Base-by-base conservation (phyloP, 2,113 vertebrate species). In the Amphiprion ocellaris region DNA sequence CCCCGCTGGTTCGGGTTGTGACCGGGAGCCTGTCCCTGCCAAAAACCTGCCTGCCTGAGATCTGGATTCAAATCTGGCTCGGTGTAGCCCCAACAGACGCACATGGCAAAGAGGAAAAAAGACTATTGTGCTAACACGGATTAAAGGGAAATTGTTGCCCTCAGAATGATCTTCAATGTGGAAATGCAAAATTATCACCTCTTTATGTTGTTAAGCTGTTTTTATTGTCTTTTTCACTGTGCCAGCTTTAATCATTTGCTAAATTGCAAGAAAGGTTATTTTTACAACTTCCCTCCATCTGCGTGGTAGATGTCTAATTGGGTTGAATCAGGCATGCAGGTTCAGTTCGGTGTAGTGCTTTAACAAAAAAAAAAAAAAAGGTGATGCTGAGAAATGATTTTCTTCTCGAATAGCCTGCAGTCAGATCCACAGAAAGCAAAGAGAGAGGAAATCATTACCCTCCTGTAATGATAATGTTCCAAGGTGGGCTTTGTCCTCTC, bases 51-150 rank as follows among this genome's bases (percentile, higher is more conserved):
- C 55, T 77, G 68, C 67, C 74, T 83, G 80, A 85, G 84, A 89
- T 90, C 80, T 90, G 84, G 73, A 90, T 92, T 91, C 77, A 79
- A 87, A 89, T 66, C 58, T 77, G 84, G 82, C 79, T 77, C 15
- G 1, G 49, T 52, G 50, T 14, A 17, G 75, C 69, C 81, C 69
- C 87, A 12, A 37, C 78, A 77, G 79, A 56, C 55, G n/a, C 23
- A n/a, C 70, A 14, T 41, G 73, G 74, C 9, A 23, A 28, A n/a
- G 37, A 65, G 68, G 52, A 19, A 47, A 56, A 69, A 63, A 56
- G 55, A 49, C 47, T 63, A 60, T 72, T 50, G 14, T 10, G 28
- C n/a, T 53, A 47, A 23, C 44, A 53, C 54, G 23, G 12, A 74
- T 79, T 46, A 12, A 70, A 61, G 63, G 33, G 9, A 69, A 69